Evolutionary conservation across 2,888 invertebrate genomes (phyloP), one percentile per base, ranked within the genome.

Genomic region (Malthinus seriepunctatus): DNA sequence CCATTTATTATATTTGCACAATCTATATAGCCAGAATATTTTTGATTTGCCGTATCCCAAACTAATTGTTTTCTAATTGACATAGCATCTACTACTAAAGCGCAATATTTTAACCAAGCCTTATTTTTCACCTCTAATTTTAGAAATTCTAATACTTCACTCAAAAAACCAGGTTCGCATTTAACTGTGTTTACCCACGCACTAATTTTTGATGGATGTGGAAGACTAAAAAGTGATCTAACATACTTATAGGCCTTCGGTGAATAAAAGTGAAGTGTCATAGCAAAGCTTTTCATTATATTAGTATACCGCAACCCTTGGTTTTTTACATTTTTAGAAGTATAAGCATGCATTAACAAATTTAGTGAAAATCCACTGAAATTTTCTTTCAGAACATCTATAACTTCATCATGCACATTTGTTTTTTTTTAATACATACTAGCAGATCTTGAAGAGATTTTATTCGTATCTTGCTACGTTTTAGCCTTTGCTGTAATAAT

Each of bases 231-330:
- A 52, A 68, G 15, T 50, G 56, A 14, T 32, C 57, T 33, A 8
- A 66, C 7, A 60, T 65, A 67, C 15, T 59, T 53, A 45, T 67
- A 68, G n/a, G 67, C 63, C 47, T 68, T 68, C 4, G 68, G 68
- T 2, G 65, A 67, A 55, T 64, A 64, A 56, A 65, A 65, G 48
- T 66, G 59, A 23, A 66, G 37, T 8, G 62, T 65, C 23, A 48
- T 45, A 8, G 62, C 59, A 57, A 65, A 64, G 49, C 63, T 33
- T 33, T 67, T 67, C 62, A 64, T 66, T 32, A 52, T 8, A n/a
- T 51, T 23, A 8, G 61, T 58, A 50, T 65, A 64, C 44, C 57
- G 10, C n/a, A 35, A n/a, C n/a, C 34, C 34, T 11, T 35, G 5
- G 1, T 11, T 11, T 11, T 35, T 35, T 3, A n/a, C n/a, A n/a